Conservation (phyloP, 2,888 invertebrate species). For the Hemistola chrysoprasaria region DNA sequence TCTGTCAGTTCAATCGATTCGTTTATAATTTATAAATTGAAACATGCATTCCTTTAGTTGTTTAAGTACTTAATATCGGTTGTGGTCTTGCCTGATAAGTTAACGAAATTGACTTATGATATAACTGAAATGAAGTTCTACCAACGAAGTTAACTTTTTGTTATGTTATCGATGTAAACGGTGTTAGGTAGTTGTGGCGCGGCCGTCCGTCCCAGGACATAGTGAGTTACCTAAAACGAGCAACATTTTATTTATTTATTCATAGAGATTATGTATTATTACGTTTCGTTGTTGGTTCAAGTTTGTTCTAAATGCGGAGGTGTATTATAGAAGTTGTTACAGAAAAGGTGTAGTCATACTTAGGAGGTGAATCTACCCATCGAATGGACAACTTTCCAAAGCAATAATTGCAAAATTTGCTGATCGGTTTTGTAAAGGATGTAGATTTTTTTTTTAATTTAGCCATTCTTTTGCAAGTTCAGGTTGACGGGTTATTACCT, state of each 20-base stretch:
- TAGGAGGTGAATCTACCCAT: no score
- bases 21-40: slow-evolving; percentile 53
- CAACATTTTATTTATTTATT: slow-evolving; percentile 74
- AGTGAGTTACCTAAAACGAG: slow-evolving; percentile 78
- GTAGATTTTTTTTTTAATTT: no score
- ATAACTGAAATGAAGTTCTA: slow-evolving; percentile 78
- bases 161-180: slow-evolving; percentile 64
- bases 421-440: no score
- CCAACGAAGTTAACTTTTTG: slow-evolving; percentile 72
- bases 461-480: no score
- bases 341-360: no score
- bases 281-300: slow-evolving; percentile 76
- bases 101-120: slow-evolving; percentile 75
- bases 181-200: slow-evolving; percentile 51
- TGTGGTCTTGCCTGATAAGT: slow-evolving; percentile 84
- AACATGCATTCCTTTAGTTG: slow-evolving; percentile 78
- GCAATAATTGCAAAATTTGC: no score
- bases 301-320: slow-evolving; percentile 57
- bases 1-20: slow-evolving; percentile 59
- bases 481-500: no score
- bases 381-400: no score
- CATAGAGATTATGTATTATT: slow-evolving; percentile 67
- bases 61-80: slow-evolving; percentile 83
- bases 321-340: no score
- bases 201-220: slow-evolving; percentile 63